A percentile compares a stretch with the other conserved stretches of the same genome.
phyloP scores from a whole-genome alignment of 2,113 vertebrate genomes.

The Syrrhaptes paradoxus region DNA sequence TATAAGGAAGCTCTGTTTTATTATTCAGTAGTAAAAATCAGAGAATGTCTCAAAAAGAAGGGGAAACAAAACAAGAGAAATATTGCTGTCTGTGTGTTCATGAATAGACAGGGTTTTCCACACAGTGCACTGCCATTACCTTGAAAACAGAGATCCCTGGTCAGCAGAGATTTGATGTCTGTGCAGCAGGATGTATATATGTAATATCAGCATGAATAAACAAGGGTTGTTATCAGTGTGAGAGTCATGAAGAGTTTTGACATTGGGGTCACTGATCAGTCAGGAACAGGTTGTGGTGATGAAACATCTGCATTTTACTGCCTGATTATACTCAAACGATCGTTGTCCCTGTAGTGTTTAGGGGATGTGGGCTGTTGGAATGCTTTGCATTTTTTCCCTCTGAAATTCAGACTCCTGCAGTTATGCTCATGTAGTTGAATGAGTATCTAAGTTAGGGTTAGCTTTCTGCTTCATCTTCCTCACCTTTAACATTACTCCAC shows the following conservation, averaged over 20 bases:
- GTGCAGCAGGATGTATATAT: background rate
- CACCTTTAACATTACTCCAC: background rate
- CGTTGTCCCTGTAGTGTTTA: fast-evolving
- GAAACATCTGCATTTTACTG: background rate
- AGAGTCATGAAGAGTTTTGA: background rate
- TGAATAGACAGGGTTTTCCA: background rate
- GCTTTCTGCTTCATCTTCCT: background rate
- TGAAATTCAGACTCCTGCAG: background rate
- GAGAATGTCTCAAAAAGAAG: background rate
- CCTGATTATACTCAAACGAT: background rate
- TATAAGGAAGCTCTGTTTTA: background rate
- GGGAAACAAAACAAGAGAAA: background rate
- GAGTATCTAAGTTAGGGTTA: background rate
- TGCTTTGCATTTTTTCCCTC: background rate
- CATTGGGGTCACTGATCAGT: background rate
- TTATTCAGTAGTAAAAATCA: background rate
- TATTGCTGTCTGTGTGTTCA: background rate
- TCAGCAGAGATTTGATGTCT: background rate
- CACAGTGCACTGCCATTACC: background rate
- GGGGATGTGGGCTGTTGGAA: background rate
- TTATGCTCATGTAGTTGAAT: background rate
- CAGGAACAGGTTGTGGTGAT: background rate
- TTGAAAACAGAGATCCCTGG: background rate
- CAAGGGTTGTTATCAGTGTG: background rate
- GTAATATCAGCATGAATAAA: background rate